Percentiles rank a stretch among this genome's conserved stretches.
These are phyloP conservation scores for Brachyalestes nurse DNA, from an alignment of 2,797 vertebrate species.

Conservation along the genomic window DNA sequence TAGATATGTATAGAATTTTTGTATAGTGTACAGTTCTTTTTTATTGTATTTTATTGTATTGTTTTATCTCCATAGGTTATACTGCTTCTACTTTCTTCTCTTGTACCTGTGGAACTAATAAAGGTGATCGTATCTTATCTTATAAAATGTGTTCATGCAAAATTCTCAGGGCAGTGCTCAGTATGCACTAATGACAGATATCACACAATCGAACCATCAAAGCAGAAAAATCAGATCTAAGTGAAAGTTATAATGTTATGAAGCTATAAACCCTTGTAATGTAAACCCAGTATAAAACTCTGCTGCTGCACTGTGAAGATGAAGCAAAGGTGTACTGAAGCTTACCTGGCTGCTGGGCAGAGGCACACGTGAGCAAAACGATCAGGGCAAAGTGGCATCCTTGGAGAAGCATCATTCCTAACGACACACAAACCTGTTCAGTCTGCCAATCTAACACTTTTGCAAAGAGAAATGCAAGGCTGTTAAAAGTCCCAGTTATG, in stretches of 20 bases:
- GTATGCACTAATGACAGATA: background rate
- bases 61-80: too few species aligned
- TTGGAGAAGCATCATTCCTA: conserved; percentile 82
- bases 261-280: background rate
- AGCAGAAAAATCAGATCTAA: background rate
- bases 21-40: too few species aligned
- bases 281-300: background rate
- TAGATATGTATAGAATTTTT: too few species aligned
- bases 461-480: background rate
- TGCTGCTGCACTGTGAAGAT: too few species aligned
- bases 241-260: too few species aligned
- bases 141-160: background rate
- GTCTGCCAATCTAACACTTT: background rate
- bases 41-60: too few species aligned
- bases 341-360: conserved; percentile 82
- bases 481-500: background rate
- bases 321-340: background rate
- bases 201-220: background rate
- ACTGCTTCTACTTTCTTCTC: too few species aligned
- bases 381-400: conserved; percentile 79
- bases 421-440: conserved; percentile 55
- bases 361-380: conserved; percentile 77
- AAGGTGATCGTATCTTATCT: too few species aligned
- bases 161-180: background rate
- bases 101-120: too few species aligned